Base-by-base conservation (phyloP, 1,140 invertebrate genomes). In the Oryzaephilus surinamensis region DNA sequence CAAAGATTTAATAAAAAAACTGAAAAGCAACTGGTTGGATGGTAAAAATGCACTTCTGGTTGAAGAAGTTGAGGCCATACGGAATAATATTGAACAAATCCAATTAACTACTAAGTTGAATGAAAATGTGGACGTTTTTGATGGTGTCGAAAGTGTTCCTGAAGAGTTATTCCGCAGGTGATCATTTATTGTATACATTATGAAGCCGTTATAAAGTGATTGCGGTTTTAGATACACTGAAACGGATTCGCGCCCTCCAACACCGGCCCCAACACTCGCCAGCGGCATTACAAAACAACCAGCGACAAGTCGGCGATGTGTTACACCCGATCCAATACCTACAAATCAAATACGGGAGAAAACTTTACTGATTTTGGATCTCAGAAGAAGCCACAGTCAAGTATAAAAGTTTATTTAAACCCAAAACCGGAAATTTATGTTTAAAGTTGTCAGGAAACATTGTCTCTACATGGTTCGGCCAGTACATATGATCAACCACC, bases 161-260 rank as follows among this genome's bases (percentile, higher is more conserved):
- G 70, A 72, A 38, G 69, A 71, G 52, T 60, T 72, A 53, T 71
- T 72, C 49, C 57, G 68, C 47, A 63, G 63, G 64, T 67, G 47
- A 41, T 20, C 7, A n/a, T n/a, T n/a, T n/a, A n/a, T n/a, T n/a
- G n/a, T n/a, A 12, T 6, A n/a, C n/a, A n/a, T n/a, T n/a, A 30
- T 30, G 14, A 12, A 30, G 28, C 6, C 7, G 14, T 6, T 6
- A 12, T 30, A 30, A 6, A 30, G 12, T 6, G n/a, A 30, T 30
- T 6, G 12, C 20, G 6, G n/a, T 4, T 76, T 57, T 63, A 76
- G 77, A 41, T 87, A 85, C 45, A 81, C 82, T 1, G 81, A 84
- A 45, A 84, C 80, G 3, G 83, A 86, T 53, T 86, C 82, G 1
- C 65, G 82, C 21, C 80, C 82, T 2, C 59, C 79, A 42, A 85